Conservation (phyloP, 2,888 invertebrate genomes). For the Strigamia crassipes region DNA sequence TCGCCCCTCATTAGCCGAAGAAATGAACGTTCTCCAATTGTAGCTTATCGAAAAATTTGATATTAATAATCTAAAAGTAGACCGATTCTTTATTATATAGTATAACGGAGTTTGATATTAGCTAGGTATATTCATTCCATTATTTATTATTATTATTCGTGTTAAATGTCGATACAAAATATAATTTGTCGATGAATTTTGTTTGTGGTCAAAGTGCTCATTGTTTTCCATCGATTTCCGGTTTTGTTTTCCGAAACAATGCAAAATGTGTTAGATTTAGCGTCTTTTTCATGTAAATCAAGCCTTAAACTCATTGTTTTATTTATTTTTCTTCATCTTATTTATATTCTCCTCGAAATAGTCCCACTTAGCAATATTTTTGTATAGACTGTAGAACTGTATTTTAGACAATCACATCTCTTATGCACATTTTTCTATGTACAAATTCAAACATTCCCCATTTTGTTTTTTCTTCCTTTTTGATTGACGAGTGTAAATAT, state of each 20-base stretch:
- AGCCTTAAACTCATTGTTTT: not conserved
- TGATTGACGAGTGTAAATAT: not conserved
- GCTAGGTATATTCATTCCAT: constrained; percentile 2
- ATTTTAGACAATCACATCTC: constrained; percentile 23
- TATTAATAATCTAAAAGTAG: not conserved
- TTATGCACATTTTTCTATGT: constrained; percentile 9
- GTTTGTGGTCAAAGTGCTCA: not conserved
- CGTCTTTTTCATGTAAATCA: not conserved
- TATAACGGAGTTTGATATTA: not conserved
- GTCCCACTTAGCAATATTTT: not conserved
- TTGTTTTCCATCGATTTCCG: not conserved
- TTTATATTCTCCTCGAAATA: not conserved
- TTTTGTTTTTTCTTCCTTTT: not conserved
- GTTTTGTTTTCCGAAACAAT: not conserved
- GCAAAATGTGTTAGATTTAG: not conserved
- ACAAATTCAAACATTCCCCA: not conserved
- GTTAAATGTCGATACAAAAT: not conserved
- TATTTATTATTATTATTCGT: not conserved
- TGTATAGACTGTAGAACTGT: not conserved
- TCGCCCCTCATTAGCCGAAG: not conserved
- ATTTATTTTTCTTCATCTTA: not conserved
- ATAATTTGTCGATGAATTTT: too few species aligned
- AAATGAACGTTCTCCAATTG: not conserved
- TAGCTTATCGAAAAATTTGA: not conserved
- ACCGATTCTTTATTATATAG: not conserved